Evolutionary conservation across 2,113 vertebrate species (phyloP).

Genomic region (Hylia prasina): DNA sequence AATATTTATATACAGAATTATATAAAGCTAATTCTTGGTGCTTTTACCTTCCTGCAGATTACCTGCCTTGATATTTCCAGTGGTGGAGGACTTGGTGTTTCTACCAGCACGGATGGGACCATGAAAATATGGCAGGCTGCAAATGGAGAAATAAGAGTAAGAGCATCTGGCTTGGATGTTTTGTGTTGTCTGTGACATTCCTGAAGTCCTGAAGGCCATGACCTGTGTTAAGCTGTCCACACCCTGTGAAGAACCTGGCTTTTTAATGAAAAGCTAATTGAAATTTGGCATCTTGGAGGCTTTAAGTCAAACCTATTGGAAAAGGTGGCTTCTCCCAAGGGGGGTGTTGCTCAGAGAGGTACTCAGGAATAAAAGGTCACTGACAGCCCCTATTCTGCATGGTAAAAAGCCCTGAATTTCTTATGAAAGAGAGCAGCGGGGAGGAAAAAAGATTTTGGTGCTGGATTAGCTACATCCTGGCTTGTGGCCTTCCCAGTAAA

Average conservation of each 20-base stretch:
- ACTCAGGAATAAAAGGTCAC: neutral
- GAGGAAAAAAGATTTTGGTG: neutral
- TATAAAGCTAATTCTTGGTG: neutral
- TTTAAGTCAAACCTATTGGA: neutral
- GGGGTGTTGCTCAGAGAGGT: neutral
- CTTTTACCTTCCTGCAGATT: constrained; percentile 56
- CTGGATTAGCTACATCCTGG: neutral
- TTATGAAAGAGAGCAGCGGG: neutral
- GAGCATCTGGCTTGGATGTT: neutral
- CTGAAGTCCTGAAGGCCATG: accelerated
- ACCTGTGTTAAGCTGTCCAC: neutral
- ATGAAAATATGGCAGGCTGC: constrained; percentile 82
- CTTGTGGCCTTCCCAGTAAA: neutral
- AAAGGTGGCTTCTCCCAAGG: neutral
- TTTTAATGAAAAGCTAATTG: neutral
- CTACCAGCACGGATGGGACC: constrained; percentile 73
- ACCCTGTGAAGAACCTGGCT: neutral
- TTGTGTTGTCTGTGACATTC: neutral
- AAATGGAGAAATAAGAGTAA: constrained; percentile 80
- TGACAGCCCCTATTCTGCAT: neutral
- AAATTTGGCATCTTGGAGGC: neutral
- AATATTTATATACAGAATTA: neutral
- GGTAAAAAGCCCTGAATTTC: neutral
- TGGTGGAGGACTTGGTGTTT: constrained; percentile 76
- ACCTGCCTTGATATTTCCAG: constrained; percentile 77